Conservation (phyloP, 1,140 invertebrate species). For the Tribolium madens region DNA sequence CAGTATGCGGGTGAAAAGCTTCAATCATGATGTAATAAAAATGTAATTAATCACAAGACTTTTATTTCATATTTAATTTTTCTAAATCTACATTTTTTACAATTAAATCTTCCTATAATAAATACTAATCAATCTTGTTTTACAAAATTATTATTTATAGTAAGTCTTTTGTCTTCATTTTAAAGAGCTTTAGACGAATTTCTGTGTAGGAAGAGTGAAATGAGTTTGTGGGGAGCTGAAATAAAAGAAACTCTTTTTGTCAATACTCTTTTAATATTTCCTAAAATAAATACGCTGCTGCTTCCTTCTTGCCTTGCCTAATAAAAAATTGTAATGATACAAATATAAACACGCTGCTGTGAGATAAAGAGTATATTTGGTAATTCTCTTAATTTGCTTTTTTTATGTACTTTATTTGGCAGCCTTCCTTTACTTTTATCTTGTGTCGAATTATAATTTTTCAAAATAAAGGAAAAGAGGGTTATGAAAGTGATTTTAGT, state of each 20-base stretch:
- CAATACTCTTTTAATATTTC: background rate
- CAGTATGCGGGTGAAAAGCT: conserved; percentile 58
- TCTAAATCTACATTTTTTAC: background rate
- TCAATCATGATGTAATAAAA: conserved; percentile 48
- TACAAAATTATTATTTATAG: background rate
- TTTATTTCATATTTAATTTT: background rate
- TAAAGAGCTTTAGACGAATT: background rate
- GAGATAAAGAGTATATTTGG: no score
- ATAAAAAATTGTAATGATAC: background rate
- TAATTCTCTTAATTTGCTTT: no score
- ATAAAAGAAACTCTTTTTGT: background rate
- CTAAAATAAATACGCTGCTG: background rate
- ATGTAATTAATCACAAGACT: conserved; percentile 14
- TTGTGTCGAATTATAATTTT: no score
- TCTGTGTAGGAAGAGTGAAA: background rate
- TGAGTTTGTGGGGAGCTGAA: background rate
- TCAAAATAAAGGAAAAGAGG: no score
- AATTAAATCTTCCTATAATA: background rate
- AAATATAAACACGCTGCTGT: no score
- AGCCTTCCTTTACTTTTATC: no score
- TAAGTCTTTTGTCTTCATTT: background rate
- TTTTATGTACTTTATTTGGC: no score
- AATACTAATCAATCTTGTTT: background rate
- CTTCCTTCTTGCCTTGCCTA: background rate
- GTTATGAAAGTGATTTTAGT: no score